Evolutionary conservation across 2,113 vertebrate species (phyloP).

Genomic region (Corvus hawaiiensis): DNA sequence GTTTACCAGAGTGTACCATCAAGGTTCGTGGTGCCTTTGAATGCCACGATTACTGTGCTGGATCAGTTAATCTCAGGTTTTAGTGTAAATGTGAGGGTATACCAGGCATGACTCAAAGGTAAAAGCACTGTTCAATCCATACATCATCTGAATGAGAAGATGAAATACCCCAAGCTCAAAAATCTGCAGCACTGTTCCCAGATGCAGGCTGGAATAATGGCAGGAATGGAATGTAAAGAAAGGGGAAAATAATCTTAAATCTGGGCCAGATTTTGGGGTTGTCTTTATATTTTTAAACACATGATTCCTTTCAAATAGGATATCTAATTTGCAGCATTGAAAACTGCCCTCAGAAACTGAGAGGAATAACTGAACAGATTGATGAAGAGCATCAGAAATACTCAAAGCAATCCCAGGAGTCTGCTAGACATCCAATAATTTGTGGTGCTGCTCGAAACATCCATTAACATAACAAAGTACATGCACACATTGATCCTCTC

Average conservation of each 20-base stretch:
- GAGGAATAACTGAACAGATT: slow-evolving; percentile 12
- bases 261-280: not conserved
- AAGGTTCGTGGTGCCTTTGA: not conserved
- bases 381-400: slow-evolving; percentile 21
- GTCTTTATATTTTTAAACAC: not conserved
- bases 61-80: not conserved
- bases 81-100: not conserved
- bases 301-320: not conserved
- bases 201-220: not conserved
- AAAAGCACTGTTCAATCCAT: not conserved
- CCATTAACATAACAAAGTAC: slow-evolving; percentile 38
- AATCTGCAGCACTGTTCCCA: not conserved
- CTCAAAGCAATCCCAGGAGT: not conserved
- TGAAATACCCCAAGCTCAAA: not conserved
- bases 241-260: not conserved
- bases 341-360: slow-evolving; percentile 2
- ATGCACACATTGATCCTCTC: not conserved
- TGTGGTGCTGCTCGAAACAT: not conserved
- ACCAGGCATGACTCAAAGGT: not conserved
- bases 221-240: not conserved
- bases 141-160: not conserved
- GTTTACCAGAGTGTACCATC: not conserved
- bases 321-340: not conserved
- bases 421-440: slow-evolving; percentile 33
- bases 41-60: not conserved